Conservation (phyloP, 1,140 invertebrate genomes). For the Proctacanthus coquilletti region DNA sequence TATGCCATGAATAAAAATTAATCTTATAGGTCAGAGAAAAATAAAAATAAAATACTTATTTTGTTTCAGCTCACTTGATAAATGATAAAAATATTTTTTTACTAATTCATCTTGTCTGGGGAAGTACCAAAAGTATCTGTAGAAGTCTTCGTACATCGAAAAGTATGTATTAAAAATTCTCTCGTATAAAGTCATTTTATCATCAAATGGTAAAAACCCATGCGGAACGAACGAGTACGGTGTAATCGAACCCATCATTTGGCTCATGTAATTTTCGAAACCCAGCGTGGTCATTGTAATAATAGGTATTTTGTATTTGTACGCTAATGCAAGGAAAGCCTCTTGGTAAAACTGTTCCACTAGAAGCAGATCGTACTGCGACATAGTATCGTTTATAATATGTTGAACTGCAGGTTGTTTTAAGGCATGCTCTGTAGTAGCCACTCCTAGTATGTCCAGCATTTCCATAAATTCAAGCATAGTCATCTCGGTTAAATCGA, state of each 20-base stretch:
- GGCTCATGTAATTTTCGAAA: slow-evolving; percentile 23
- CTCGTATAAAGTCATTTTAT: slow-evolving; percentile 29
- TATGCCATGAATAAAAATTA: too few relatives aligned
- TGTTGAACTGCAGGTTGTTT: slow-evolving; percentile 24
- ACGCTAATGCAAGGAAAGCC: slow-evolving; percentile 23
- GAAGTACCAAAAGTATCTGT: slow-evolving; percentile 15
- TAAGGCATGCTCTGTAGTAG: slow-evolving; percentile 23
- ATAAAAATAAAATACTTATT: background rate
- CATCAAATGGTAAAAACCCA: slow-evolving; percentile 16
- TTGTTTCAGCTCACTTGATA: slow-evolving; percentile 7
- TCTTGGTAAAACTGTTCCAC: slow-evolving; percentile 30
- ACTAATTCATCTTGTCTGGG: slow-evolving; percentile 27
- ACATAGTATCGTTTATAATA: slow-evolving; percentile 20
- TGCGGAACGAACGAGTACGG: slow-evolving; percentile 29
- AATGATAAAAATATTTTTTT: slow-evolving; percentile 20
- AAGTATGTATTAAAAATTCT: slow-evolving; percentile 19
- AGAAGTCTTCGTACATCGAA: slow-evolving; percentile 16
- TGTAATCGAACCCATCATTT: slow-evolving; percentile 23
- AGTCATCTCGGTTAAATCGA: slow-evolving; percentile 21
- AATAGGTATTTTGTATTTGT: slow-evolving; percentile 26
- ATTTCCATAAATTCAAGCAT: slow-evolving; percentile 18
- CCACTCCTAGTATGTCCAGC: slow-evolving; percentile 20
- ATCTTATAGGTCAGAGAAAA: too few relatives aligned
- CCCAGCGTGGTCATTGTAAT: slow-evolving; percentile 24
- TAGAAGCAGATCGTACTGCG: slow-evolving; percentile 30